phyloP scores from a whole-genome alignment of 1,140 invertebrate species.

The Lethrus apterus region DNA sequence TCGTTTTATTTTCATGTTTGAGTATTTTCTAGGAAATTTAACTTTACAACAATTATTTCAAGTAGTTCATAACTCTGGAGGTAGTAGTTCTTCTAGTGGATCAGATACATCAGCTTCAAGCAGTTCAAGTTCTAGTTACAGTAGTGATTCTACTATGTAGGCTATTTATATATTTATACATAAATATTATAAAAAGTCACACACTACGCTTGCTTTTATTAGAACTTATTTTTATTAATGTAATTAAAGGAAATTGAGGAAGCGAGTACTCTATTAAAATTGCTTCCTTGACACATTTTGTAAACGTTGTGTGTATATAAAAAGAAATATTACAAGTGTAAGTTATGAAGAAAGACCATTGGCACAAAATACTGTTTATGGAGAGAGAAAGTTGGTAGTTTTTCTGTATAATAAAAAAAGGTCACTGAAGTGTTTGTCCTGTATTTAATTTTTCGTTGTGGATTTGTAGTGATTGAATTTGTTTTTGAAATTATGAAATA shows the following conservation, averaged over 20 bases:
- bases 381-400: no score
- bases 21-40: conserved; percentile 4
- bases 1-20: background rate
- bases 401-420: no score
- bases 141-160: conserved; percentile 19
- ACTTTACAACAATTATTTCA: conserved; percentile 16
- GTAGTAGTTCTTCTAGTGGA: conserved; percentile 12
- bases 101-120: conserved; percentile 15
- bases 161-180: conserved; percentile 15
- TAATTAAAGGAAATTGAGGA: conserved; percentile 6
- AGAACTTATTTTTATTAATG: conserved; percentile 7
- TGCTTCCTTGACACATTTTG: no score
- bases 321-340: no score
- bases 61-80: conserved; percentile 10
- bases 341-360: no score
- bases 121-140: conserved; percentile 20
- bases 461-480: no score
- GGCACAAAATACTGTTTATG: no score
- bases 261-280: background rate
- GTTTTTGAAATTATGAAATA: no score
- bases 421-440: no score
- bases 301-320: no score
- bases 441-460: no score
- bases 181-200: conserved; percentile 4
- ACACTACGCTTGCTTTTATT: conserved; percentile 12